These are phyloP conservation scores for Aphaenogaster floridana DNA, from an alignment of 1,140 invertebrate genomes.

Conservation along the genomic window DNA sequence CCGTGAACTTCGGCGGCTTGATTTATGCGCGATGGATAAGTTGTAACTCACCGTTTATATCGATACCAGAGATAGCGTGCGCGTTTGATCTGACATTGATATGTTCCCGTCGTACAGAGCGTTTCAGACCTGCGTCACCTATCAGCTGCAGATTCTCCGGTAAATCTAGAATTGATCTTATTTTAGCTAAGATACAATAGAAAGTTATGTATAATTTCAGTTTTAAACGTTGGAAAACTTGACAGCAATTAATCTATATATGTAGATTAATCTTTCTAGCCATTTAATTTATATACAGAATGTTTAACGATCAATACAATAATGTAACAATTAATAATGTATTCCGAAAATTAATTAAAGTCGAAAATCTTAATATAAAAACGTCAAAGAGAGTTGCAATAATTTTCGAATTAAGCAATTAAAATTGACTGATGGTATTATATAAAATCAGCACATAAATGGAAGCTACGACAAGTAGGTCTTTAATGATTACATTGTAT, in stretches of 20 bases:
- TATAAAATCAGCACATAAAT: too few relatives aligned
- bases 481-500: too few relatives aligned
- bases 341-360: too few relatives aligned
- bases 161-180: conserved; percentile 10
- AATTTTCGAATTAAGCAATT: too few relatives aligned
- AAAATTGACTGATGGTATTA: too few relatives aligned
- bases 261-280: not conserved
- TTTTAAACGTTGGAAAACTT: not conserved
- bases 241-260: not conserved
- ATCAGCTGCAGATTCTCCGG: conserved; percentile 15
- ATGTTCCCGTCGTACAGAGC: conserved; percentile 28
- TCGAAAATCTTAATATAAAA: too few relatives aligned
- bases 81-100: conserved; percentile 46
- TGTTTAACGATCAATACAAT: too few relatives aligned
- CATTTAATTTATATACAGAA: too few relatives aligned
- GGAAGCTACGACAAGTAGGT: too few relatives aligned
- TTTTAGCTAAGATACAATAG: not conserved
- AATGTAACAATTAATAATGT: too few relatives aligned
- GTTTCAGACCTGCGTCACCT: conserved; percentile 2
- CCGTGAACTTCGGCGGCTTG: conserved; percentile 18
- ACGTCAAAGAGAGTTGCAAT: too few relatives aligned
- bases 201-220: not conserved
- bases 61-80: conserved; percentile 32
- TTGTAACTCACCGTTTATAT: conserved; percentile 46
- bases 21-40: conserved; percentile 56